Percentiles rank a stretch among this genome's conserved stretches.
Conservation (phyloP, 2,113 vertebrate genomes). For the Cariama cristata region DNA sequence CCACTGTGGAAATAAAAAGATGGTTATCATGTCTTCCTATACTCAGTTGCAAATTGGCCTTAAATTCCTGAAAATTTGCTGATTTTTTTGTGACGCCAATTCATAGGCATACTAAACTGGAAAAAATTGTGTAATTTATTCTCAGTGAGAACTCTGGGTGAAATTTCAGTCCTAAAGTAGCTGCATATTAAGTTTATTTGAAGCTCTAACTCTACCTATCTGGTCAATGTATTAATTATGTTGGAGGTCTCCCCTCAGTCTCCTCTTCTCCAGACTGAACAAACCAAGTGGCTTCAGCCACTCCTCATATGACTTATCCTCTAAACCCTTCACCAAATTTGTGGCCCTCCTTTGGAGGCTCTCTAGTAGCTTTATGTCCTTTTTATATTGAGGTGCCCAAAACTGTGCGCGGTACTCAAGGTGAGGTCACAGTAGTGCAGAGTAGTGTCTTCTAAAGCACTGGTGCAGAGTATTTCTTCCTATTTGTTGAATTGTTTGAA, state of each 20-base stretch:
- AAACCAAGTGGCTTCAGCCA: too few species aligned
- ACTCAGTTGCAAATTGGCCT: not conserved
- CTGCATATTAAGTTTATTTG: not conserved
- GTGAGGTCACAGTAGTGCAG: too few species aligned
- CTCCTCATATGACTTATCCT: too few species aligned
- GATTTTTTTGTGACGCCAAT: not conserved
- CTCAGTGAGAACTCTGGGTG: not conserved
- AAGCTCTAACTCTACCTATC: not conserved
- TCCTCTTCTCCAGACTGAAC: too few species aligned
- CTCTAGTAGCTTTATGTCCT: too few species aligned
- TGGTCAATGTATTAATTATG: not conserved
- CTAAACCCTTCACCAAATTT: too few species aligned
- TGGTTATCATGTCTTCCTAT: not conserved
- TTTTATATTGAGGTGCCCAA: too few species aligned
- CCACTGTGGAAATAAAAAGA: not conserved
- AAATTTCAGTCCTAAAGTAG: not conserved
- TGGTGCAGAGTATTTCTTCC: not conserved
- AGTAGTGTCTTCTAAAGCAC: too few species aligned
- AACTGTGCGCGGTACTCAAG: too few species aligned
- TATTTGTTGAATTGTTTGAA: not conserved
- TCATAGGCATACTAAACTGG: not conserved
- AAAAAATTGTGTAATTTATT: not conserved
- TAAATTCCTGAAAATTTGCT: not conserved
- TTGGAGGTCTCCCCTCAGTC: too few species aligned
- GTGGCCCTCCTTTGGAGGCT: too few species aligned